phyloP scores from a whole-genome alignment of 2,797 vertebrate genomes.

The Mus caroli region DNA sequence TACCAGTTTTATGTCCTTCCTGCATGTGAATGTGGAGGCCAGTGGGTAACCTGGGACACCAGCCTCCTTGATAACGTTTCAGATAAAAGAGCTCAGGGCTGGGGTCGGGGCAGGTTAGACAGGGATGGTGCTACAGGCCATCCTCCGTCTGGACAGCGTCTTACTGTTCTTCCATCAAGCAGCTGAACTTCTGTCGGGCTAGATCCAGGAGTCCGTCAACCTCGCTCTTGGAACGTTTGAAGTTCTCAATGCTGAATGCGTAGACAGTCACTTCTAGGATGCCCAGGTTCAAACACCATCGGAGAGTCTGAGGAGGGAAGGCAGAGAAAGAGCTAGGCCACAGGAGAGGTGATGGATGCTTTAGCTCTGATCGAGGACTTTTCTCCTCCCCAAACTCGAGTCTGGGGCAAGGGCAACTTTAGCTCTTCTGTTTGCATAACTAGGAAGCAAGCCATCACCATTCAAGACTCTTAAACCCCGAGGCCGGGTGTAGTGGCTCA shows the following conservation, averaged over 20 bases:
- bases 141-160: slow-evolving; percentile 68
- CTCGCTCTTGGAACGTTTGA: slow-evolving; percentile 96
- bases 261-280: slow-evolving; percentile 98
- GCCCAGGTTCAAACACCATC: slow-evolving; percentile 97
- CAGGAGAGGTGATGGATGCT: slow-evolving; percentile 23
- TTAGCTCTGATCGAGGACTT: not conserved
- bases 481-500: too few relatives aligned
- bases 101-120: not conserved
- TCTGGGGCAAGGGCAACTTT: not conserved
- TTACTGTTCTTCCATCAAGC: slow-evolving; percentile 96
- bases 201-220: slow-evolving; percentile 98
- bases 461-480: not conserved
- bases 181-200: slow-evolving; percentile 96
- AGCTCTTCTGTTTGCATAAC: slow-evolving; percentile 37
- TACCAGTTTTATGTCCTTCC: not conserved
- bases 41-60: not conserved
- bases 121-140: not conserved
- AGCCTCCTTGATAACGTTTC: slow-evolving; percentile 5
- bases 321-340: not conserved
- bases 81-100: not conserved
- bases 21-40: not conserved
- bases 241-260: slow-evolving; percentile 99
- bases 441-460: not conserved
- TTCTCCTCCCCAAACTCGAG: not conserved
- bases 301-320: slow-evolving; percentile 91